Conservation (phyloP, 2,888 invertebrate species). For the Phaonia tiefii region DNA sequence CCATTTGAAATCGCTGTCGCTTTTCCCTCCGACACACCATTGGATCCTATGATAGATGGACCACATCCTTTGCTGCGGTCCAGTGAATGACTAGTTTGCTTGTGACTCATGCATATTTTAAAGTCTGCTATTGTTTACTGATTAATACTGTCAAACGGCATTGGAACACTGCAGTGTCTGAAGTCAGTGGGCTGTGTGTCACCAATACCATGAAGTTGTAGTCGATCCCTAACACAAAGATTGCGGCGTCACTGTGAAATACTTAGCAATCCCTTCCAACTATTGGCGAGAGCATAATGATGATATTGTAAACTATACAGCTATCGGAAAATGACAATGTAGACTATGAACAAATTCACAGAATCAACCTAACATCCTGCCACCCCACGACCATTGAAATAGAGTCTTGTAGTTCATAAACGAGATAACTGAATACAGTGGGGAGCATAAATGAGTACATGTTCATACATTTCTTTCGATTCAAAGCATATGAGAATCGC, state of each 20-base stretch:
- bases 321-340: slow-evolving; percentile 34
- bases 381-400: slow-evolving; percentile 31
- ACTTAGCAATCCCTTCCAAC: not conserved
- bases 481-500: too few relatives aligned
- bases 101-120: slow-evolving; percentile 28
- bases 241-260: not conserved
- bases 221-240: not conserved
- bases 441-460: too few relatives aligned
- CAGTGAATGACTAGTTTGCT: too few relatives aligned
- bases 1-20: not conserved
- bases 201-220: not conserved
- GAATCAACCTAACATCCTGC: slow-evolving; percentile 44
- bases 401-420: too few relatives aligned
- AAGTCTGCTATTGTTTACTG: slow-evolving; percentile 39
- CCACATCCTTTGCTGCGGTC: slow-evolving; percentile 10
- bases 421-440: too few relatives aligned
- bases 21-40: slow-evolving; percentile 11
- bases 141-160: slow-evolving; percentile 49
- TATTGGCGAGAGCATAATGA: slow-evolving; percentile 10
- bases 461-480: too few relatives aligned
- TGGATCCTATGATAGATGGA: slow-evolving; percentile 8
- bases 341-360: slow-evolving; percentile 43
- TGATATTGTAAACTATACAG: slow-evolving; percentile 19
- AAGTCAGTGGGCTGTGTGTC: not conserved
- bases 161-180: slow-evolving; percentile 43